Conservation (phyloP, 2,888 invertebrate species). For the Baronia brevicornis region DNA sequence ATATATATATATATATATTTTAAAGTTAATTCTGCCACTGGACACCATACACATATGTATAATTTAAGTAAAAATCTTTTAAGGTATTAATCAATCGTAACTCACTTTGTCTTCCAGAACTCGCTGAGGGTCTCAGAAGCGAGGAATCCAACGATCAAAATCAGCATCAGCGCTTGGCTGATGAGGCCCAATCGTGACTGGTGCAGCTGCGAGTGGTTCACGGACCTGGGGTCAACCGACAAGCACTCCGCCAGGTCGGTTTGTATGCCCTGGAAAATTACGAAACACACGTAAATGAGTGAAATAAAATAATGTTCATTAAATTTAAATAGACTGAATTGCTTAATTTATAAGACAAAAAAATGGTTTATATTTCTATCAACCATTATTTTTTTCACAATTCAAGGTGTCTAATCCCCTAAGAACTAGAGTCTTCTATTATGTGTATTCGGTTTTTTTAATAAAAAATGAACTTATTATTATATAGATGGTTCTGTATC, state of each 20-base stretch:
- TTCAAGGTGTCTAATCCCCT: too few species aligned
- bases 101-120: conserved; percentile 94
- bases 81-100: conserved; percentile 22
- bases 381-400: too few species aligned
- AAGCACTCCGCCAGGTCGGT: conserved; percentile 51
- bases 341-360: too few species aligned
- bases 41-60: not conserved
- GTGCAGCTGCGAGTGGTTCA: conserved; percentile 91
- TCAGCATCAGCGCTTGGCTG: conserved; percentile 93
- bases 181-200: conserved; percentile 92
- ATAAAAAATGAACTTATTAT: too few species aligned
- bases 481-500: too few species aligned
- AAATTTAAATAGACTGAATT: too few species aligned
- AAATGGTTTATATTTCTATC: too few species aligned
- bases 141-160: conserved; percentile 91
- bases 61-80: conserved; percentile 3
- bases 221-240: conserved; percentile 63
- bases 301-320: too few species aligned
- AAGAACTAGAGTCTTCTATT: too few species aligned
- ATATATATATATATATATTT: too few species aligned
- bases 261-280: conserved; percentile 46
- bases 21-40: too few species aligned
- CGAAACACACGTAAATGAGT: conserved; percentile 23
- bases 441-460: too few species aligned
- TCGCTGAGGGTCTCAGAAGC: conserved; percentile 93